phyloP scores from a whole-genome alignment of 1,140 invertebrate species.

The Aphis craccivora region DNA sequence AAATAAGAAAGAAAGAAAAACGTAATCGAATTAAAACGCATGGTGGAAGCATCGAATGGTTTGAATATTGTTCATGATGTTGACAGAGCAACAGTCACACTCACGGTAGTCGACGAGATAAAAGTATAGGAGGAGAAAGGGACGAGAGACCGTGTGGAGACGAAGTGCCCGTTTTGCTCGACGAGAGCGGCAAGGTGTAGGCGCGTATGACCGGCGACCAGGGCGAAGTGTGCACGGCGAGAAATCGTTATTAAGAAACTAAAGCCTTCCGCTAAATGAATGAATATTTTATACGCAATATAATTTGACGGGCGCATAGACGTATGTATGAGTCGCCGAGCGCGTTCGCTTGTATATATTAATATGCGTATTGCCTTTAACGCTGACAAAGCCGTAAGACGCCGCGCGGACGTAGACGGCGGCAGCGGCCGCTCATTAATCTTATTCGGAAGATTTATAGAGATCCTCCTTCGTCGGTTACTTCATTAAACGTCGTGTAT shows the following conservation, averaged over 20 bases:
- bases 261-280: neutral
- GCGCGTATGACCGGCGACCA: neutral
- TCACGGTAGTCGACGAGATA: neutral
- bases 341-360: neutral
- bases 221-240: neutral
- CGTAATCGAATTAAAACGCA: neutral
- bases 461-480: slow-evolving; percentile 46
- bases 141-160: too few species aligned
- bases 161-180: neutral
- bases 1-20: neutral
- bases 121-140: neutral
- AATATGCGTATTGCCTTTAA: slow-evolving; percentile 14
- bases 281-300: slow-evolving; percentile 46
- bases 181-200: neutral
- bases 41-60: too few species aligned
- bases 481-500: slow-evolving; percentile 47
- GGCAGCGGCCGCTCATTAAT: slow-evolving; percentile 39
- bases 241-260: slow-evolving; percentile 45
- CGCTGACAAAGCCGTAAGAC: slow-evolving; percentile 46
- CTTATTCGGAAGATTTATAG: slow-evolving; percentile 57
- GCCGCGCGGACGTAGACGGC: neutral
- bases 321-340: neutral
- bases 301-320: slow-evolving; percentile 32
- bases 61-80: neutral
- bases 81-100: neutral